A percentile compares a stretch with the other conserved stretches of the same genome.
These are phyloP conservation scores for Lutjanus erythropterus DNA, from an alignment of 2,113 vertebrate genomes.

Conservation along the genomic window DNA sequence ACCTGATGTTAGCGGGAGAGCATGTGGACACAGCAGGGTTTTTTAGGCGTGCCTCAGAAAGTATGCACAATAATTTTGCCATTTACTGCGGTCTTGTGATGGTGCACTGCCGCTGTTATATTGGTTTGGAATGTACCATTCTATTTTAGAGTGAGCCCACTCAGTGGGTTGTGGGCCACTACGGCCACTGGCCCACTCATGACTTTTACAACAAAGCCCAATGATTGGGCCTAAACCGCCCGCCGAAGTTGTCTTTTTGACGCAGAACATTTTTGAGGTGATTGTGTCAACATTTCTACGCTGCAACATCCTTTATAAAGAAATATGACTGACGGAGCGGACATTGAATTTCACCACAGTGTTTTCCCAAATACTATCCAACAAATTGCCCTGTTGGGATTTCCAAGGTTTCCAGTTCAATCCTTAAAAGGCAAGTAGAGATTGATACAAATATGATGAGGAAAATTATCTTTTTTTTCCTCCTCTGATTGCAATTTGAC, in stretches of 20 bases:
- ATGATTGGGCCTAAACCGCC: conserved; percentile 51
- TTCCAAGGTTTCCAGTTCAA: conserved; percentile 68
- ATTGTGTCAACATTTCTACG: conserved; percentile 78
- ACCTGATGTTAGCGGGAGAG: conserved; percentile 86
- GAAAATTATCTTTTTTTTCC: conserved; percentile 34
- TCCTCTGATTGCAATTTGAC: conserved; percentile 63
- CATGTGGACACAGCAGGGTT: conserved; percentile 82
- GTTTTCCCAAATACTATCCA: conserved; percentile 72
- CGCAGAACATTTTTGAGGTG: conserved; percentile 81
- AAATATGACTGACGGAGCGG: conserved; percentile 66
- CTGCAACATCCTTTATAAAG: conserved; percentile 71
- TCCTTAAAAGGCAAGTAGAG: conserved; percentile 25
- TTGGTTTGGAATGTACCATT: conserved; percentile 87
- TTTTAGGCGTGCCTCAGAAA: conserved; percentile 85
- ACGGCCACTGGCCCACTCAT: conserved; percentile 75
- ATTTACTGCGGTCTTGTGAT: conserved; percentile 87
- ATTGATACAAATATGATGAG: conserved; percentile 62
- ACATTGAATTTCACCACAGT: conserved; percentile 70
- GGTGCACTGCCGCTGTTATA: conserved; percentile 85
- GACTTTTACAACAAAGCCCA: conserved; percentile 75
- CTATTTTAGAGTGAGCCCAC: conserved; percentile 83
- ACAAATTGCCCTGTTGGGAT: conserved; percentile 72
- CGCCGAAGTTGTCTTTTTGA: conserved; percentile 60
- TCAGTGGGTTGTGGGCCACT: conserved; percentile 79
- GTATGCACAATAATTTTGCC: conserved; percentile 86